A percentile compares a stretch with the other conserved stretches of the same genome.
Evolutionary conservation across 2,888 invertebrate species (phyloP).

Genomic region (Alcis repandata): DNA sequence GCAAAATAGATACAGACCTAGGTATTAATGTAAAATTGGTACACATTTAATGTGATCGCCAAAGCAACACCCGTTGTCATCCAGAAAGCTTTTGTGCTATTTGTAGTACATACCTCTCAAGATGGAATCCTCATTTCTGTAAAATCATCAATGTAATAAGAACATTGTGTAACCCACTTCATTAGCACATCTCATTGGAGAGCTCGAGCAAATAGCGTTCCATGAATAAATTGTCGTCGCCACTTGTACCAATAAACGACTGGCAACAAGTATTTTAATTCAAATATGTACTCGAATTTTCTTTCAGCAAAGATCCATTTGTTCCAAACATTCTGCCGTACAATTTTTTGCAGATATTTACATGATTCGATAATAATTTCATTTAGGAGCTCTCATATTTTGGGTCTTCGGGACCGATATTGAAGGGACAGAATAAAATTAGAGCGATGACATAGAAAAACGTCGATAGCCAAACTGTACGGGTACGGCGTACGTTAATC

Average conservation of each 20-base stretch:
- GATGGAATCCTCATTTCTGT: background rate
- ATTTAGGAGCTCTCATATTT: constrained; percentile 6
- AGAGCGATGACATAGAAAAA: constrained; percentile 9
- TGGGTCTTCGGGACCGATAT: background rate
- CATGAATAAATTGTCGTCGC: constrained; percentile 29
- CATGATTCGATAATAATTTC: background rate
- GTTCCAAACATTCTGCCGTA: background rate
- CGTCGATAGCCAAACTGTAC: constrained; percentile 1
- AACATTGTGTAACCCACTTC: constrained; percentile 1
- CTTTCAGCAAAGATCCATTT: background rate
- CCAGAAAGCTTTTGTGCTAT: no score
- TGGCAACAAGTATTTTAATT: constrained; percentile 8
- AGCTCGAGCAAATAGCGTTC: constrained; percentile 11
- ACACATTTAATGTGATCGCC: no score
- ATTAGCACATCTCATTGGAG: constrained; percentile 18
- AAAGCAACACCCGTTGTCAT: no score
- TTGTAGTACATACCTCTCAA: no score
- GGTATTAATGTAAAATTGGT: no score
- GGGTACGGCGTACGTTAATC: constrained; percentile 3
- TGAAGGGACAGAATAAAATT: constrained; percentile 10
- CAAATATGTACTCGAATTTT: background rate
- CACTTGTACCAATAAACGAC: constrained; percentile 33
- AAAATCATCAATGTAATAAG: background rate
- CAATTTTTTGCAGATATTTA: background rate
- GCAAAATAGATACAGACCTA: no score